Conservation (phyloP, 2,113 vertebrate species). For the Paratilapia polleni region DNA sequence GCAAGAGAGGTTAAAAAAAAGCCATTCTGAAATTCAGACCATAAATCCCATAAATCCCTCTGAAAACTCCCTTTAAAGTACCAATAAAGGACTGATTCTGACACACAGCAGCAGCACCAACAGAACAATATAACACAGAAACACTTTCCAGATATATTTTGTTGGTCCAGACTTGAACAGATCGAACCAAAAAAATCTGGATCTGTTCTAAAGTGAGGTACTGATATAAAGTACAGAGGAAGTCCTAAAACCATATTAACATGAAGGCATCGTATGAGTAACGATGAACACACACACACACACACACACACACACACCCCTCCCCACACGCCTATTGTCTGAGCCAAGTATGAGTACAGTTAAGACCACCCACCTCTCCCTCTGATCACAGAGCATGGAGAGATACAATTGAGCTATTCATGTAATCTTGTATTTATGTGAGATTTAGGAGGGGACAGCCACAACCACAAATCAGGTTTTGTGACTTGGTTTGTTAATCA, state of each 20-base stretch:
- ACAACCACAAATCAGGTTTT: slow-evolving; percentile 25
- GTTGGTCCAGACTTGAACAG: slow-evolving; percentile 10
- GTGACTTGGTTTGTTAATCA: slow-evolving; percentile 33
- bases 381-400: slow-evolving; percentile 66
- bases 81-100: background rate
- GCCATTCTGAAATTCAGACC: too few species aligned
- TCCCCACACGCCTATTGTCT: slow-evolving; percentile 51
- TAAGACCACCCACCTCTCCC: slow-evolving; percentile 72
- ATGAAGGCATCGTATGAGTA: slow-evolving; percentile 29
- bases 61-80: background rate
- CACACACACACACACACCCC: background rate
- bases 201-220: background rate
- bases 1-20: background rate
- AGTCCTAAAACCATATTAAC: slow-evolving; percentile 45
- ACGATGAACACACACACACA: slow-evolving; percentile 19
- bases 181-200: slow-evolving; percentile 29
- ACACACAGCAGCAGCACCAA: background rate
- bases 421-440: slow-evolving; percentile 62
- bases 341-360: slow-evolving; percentile 61
- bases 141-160: slow-evolving; percentile 31
- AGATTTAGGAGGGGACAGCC: slow-evolving; percentile 48
- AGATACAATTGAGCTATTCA: slow-evolving; percentile 67
- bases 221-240: slow-evolving; percentile 26
- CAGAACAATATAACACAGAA: slow-evolving; percentile 32
- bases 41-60: too few species aligned